A percentile compares a stretch with the other conserved stretches of the same genome.
phyloP scores from a whole-genome alignment of 2,113 vertebrate genomes.

The Turdus rufiventris region DNA sequence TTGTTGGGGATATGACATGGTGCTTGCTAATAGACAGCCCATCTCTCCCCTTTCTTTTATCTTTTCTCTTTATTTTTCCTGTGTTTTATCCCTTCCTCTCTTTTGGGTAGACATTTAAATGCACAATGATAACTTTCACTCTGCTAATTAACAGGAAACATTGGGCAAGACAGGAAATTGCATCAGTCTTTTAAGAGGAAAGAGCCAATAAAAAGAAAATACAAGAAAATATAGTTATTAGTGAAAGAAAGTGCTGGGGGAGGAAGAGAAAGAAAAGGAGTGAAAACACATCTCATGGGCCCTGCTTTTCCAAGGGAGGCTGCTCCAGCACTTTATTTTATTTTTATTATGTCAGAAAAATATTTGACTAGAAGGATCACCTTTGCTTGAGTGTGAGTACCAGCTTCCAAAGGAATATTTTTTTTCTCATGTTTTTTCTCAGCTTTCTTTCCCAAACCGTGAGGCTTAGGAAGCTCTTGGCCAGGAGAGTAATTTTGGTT shows the following conservation, averaged over 20 bases:
- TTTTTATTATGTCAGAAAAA: constrained; percentile 67
- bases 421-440: constrained; percentile 50
- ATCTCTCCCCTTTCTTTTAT: not conserved
- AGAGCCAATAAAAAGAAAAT: constrained; percentile 64
- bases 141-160: constrained; percentile 83
- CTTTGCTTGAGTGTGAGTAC: constrained; percentile 44
- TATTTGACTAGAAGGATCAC: constrained; percentile 68
- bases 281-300: not conserved
- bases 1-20: not conserved
- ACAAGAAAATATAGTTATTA: constrained; percentile 39
- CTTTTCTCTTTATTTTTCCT: not conserved
- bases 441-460: constrained; percentile 69
- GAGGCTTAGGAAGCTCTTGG: constrained; percentile 83
- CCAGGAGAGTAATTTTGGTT: constrained; percentile 84
- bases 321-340: constrained; percentile 51
- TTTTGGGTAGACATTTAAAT: constrained; percentile 27
- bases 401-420: constrained; percentile 53
- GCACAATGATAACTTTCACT: constrained; percentile 70
- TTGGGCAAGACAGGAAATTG: constrained; percentile 89
- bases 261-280: too few relatives aligned
- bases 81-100: not conserved
- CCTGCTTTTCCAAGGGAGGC: constrained; percentile 38
- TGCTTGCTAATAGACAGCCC: not conserved
- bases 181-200: constrained; percentile 85
- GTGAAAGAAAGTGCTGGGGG: not conserved